phyloP scores from a whole-genome alignment of 2,888 invertebrate species.

The Tanaodytes sp. region DNA sequence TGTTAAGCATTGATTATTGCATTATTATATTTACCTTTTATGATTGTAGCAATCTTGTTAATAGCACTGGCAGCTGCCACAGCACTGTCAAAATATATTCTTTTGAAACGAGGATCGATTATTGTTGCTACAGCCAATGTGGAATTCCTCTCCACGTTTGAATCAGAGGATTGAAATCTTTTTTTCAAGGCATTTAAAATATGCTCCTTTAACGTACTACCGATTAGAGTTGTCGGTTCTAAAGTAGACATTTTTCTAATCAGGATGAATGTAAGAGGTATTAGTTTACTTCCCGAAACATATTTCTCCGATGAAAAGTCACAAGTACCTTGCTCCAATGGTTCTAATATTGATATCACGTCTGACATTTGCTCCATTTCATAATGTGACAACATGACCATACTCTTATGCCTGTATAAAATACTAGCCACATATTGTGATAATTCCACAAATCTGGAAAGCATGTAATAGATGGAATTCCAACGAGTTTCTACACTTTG shows the following conservation, averaged over 20 bases:
- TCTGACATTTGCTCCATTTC: background rate
- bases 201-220: background rate
- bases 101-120: constrained; percentile 15
- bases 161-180: constrained; percentile 7
- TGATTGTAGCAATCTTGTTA: background rate
- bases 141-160: constrained; percentile 1
- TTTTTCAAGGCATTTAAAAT: background rate
- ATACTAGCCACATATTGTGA: background rate
- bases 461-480: constrained; percentile 1
- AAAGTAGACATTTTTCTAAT: background rate
- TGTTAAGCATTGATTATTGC: too few species aligned
- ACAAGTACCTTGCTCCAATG: background rate
- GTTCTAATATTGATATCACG: background rate
- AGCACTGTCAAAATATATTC: constrained; percentile 11
- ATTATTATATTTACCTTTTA: background rate
- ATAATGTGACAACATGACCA: background rate
- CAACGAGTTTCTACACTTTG: constrained; percentile 4
- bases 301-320: constrained; percentile 9
- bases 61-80: constrained; percentile 2
- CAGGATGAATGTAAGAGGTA: constrained; percentile 9
- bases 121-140: constrained; percentile 6
- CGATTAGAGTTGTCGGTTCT: background rate
- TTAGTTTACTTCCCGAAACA: constrained; percentile 7
- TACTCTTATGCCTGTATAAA: background rate
- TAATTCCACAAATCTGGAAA: background rate